Percentiles rank a stretch among this genome's conserved stretches.
phyloP scores from a whole-genome alignment of 2,113 vertebrate genomes.

The Puffinus mauretanicus region DNA sequence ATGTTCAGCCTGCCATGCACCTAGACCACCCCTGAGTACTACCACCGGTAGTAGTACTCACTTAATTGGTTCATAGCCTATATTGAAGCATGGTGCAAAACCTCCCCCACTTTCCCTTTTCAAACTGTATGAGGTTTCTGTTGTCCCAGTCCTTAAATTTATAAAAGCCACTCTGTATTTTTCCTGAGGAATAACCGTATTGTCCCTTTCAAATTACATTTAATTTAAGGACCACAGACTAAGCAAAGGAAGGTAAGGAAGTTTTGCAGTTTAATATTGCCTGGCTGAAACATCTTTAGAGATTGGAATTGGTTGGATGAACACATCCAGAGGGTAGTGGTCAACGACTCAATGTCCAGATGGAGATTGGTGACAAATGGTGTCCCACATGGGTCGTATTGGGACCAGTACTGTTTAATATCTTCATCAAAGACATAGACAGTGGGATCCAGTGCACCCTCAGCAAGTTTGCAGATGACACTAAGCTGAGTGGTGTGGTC shows the following conservation, averaged over 20 bases:
- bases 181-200: neutral
- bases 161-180: neutral
- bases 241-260: neutral
- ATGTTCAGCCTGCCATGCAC: neutral
- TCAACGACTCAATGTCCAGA: no score
- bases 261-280: neutral
- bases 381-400: no score
- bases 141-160: neutral
- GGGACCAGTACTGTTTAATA: no score
- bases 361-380: no score
- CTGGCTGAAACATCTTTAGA: neutral
- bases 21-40: neutral
- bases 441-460: no score
- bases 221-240: neutral
- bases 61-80: neutral
- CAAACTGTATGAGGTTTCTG: neutral
- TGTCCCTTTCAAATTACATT: neutral
- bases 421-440: no score
- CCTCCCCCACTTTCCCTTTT: neutral
- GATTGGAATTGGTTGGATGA: no score
- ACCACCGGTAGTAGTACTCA: neutral
- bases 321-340: no score
- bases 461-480: no score
- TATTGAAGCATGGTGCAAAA: neutral
- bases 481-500: no score